Conservation (phyloP, 2,888 invertebrate genomes). For the Synergus gifuensis region DNA sequence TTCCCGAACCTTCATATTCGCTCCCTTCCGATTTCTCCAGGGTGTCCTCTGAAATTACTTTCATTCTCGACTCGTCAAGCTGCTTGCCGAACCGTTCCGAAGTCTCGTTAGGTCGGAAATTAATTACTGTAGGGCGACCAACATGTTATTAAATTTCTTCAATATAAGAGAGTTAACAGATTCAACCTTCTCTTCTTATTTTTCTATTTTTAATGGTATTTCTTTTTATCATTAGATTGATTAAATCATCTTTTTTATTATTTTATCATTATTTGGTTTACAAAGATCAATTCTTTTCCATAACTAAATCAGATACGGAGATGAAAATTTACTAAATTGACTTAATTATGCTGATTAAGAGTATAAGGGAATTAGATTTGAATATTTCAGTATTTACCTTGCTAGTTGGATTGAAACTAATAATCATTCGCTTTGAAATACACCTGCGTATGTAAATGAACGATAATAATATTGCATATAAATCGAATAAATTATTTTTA, state of each 20-base stretch:
- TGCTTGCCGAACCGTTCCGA: slow-evolving; percentile 34
- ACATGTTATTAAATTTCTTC: slow-evolving; percentile 40
- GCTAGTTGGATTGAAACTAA: slow-evolving; percentile 17
- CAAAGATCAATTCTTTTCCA: too few species aligned
- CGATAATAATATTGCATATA: background rate
- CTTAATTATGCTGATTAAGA: background rate
- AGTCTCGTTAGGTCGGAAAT: slow-evolving; percentile 42
- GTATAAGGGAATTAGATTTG: background rate
- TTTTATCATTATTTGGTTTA: background rate
- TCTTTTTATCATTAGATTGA: background rate
- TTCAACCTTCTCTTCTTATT: background rate
- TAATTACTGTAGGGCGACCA: slow-evolving; percentile 41
- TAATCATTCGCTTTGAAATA: slow-evolving; percentile 25
- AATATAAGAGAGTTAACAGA: slow-evolving; percentile 28
- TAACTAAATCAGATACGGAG: background rate
- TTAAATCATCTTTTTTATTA: background rate
- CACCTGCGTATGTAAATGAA: slow-evolving; percentile 18
- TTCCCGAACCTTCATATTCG: slow-evolving; percentile 28
- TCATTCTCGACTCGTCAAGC: slow-evolving; percentile 39
- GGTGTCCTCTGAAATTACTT: slow-evolving; percentile 43
- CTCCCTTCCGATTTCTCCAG: slow-evolving; percentile 44
- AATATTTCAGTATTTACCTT: slow-evolving; percentile 32
- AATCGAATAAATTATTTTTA: background rate
- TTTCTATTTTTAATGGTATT: background rate
- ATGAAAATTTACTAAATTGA: slow-evolving; percentile 10